Evolutionary conservation across 2,797 vertebrate genomes (phyloP).

Genomic region (Ceyx erithaca): DNA sequence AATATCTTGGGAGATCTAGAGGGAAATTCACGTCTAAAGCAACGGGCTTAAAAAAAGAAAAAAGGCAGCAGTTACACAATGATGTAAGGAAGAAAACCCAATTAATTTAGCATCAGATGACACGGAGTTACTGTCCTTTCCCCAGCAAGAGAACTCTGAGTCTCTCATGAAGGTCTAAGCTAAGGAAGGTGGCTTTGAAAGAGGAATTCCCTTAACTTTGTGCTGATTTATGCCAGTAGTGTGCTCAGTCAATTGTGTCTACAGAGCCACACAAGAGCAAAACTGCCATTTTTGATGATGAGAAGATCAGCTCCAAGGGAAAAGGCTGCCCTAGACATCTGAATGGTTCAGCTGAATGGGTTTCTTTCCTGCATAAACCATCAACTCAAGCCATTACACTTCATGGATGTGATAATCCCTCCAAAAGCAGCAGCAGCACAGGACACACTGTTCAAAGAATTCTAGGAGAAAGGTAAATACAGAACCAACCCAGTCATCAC

Average conservation of each 20-base stretch:
- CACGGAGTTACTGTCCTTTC: not conserved
- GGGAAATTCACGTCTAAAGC: not conserved
- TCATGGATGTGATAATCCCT: not conserved
- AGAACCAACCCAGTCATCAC: not conserved
- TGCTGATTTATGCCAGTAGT: not conserved
- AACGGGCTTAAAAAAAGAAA: not conserved
- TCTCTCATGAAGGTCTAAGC: not conserved
- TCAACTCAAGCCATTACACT: not conserved
- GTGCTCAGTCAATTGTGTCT: not conserved
- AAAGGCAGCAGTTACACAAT: not conserved
- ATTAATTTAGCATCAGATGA: not conserved
- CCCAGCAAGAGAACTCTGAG: not conserved
- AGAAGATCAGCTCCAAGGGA: not conserved
- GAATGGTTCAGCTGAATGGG: not conserved
- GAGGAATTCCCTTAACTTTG: not conserved
- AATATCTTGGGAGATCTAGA: not conserved
- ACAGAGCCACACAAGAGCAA: not conserved
- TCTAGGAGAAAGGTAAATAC: not conserved
- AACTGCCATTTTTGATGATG: not conserved
- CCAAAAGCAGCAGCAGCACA: not conserved
- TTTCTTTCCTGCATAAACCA: not conserved
- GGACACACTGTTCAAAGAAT: not conserved
- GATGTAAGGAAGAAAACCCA: not conserved
- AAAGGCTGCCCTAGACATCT: not conserved
- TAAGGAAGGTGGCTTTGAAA: not conserved